phyloP scores from a whole-genome alignment of 2,888 invertebrate species.

The Germaria angustata region DNA sequence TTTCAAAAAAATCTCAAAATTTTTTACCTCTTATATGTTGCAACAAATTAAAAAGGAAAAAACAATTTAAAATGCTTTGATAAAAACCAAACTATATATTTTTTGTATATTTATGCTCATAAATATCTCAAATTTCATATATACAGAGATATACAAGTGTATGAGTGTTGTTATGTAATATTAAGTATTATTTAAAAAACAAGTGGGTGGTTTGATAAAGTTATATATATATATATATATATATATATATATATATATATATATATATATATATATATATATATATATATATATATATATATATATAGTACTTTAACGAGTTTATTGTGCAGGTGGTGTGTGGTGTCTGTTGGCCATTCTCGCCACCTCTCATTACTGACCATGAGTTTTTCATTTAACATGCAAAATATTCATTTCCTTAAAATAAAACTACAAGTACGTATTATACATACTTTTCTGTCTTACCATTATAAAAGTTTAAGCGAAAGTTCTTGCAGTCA shows the following conservation, averaged over 20 bases:
- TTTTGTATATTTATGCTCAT: constrained; percentile 32
- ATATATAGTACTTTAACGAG: background rate
- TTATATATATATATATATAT: background rate
- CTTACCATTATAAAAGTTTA: background rate
- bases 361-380: constrained; percentile 62
- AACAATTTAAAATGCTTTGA: background rate
- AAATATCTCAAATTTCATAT: too few relatives aligned
- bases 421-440: constrained; percentile 19
- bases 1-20: constrained; percentile 2
- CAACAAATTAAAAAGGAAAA: too few relatives aligned
- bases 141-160: background rate
- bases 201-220: constrained; percentile 57
- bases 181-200: constrained; percentile 44
- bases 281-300: background rate
- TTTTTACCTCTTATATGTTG: too few relatives aligned
- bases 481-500: constrained; percentile 38
- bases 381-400: constrained; percentile 64
- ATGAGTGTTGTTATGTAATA: constrained; percentile 19
- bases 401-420: constrained; percentile 66
- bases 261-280: background rate
- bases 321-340: background rate
- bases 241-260: background rate
- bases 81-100: constrained; percentile 43
- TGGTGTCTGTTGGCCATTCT: constrained; percentile 6
- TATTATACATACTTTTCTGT: background rate